Conservation (phyloP, 2,888 invertebrate genomes). For the Harpalus rubripes region DNA sequence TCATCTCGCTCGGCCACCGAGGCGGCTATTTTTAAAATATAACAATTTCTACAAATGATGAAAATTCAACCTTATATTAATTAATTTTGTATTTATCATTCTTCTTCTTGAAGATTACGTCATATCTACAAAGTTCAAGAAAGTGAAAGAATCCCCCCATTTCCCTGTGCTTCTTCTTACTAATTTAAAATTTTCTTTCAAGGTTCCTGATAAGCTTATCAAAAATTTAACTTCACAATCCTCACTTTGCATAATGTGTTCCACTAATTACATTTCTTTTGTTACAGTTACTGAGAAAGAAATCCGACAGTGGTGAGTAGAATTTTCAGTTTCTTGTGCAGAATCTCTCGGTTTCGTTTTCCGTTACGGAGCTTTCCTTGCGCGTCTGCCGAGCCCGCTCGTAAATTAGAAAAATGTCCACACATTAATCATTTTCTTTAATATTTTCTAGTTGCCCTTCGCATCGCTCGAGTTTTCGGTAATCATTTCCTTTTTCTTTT, state of each 20-base stretch:
- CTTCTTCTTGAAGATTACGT: background rate
- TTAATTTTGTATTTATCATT: background rate
- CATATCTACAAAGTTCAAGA: background rate
- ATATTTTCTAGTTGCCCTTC: constrained; percentile 29
- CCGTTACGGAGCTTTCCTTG: background rate
- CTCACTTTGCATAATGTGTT: constrained; percentile 42
- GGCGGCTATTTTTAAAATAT: no score
- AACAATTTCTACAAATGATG: background rate
- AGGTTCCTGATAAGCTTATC: constrained; percentile 23
- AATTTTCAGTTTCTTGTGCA: background rate
- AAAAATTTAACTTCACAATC: constrained; percentile 36
- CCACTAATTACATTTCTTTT: constrained; percentile 73
- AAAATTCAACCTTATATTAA: background rate
- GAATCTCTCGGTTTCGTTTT: background rate
- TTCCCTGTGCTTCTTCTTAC: background rate
- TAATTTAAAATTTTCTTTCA: constrained; percentile 5
- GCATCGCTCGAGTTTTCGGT: background rate
- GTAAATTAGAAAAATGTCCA: constrained; percentile 55
- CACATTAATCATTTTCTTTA: constrained; percentile 56
- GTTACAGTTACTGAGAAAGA: constrained; percentile 93
- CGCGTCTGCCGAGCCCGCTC: constrained; percentile 9
- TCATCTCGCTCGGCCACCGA: no score
- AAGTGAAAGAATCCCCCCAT: constrained; percentile 12
- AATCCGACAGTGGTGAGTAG: constrained; percentile 90
- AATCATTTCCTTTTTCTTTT: constrained; percentile 26